These are phyloP conservation scores for Otus sunia DNA, from an alignment of 2,113 vertebrate species.

Conservation along the genomic window DNA sequence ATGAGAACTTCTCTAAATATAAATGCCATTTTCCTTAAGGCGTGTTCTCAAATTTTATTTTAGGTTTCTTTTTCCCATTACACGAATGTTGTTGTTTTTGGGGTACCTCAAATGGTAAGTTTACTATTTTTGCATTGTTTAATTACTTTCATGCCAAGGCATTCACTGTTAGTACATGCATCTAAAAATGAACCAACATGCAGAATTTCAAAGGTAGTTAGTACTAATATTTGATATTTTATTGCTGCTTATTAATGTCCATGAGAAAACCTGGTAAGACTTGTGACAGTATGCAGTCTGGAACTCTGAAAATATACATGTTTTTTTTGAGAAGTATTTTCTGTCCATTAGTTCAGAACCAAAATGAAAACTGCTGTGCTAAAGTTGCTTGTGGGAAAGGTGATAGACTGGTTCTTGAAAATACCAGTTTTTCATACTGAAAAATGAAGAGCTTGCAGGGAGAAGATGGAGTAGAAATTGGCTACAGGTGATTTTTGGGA, in stretches of 20 bases:
- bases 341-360: background rate
- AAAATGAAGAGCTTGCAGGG: background rate
- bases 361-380: background rate
- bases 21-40: background rate
- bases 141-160: background rate
- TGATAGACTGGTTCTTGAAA: background rate
- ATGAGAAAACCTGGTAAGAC: background rate
- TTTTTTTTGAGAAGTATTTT: background rate
- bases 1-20: background rate
- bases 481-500: background rate
- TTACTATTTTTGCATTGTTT: background rate
- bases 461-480: background rate
- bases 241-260: background rate
- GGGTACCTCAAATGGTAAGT: conserved; percentile 97
- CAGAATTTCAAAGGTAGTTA: background rate
- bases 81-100: conserved; percentile 91
- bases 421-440: background rate
- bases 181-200: background rate
- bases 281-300: background rate
- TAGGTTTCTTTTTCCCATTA: conserved; percentile 90
- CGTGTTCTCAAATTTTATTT: background rate
- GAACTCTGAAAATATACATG: background rate
- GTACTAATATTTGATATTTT: background rate
- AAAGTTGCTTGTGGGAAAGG: background rate
- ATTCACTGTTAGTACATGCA: background rate